Base-by-base conservation (phyloP, 2,113 vertebrate genomes). In the Heterocephalus glaber region DNA sequence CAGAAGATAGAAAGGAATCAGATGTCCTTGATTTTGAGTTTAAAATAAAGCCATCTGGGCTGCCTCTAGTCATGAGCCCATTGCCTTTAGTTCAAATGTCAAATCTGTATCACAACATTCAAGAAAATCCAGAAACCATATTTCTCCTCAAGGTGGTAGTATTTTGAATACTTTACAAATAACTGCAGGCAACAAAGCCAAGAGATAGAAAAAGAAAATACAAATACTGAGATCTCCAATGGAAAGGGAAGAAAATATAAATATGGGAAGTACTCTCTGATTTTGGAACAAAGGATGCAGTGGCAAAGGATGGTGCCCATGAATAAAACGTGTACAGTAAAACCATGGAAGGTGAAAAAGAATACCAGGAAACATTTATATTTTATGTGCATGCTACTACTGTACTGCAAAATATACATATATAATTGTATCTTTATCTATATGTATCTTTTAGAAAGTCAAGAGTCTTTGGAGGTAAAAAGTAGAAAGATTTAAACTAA, bases 401-500 rank as follows among this genome's bases (percentile, higher is more conserved):
- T 95, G 17, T 5, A n/a, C 74, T 49, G 44, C 65, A 61, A 95
- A 28, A 91, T n/a, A 16, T 66, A 68, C 19, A 68, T 20, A n/a
- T 68, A 26, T 17, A 66, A n/a, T 33, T 68, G 9, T n/a, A n/a
- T 44, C 22, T 74, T 47, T 17, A 49, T 76, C 10, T 74, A 76
- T 17, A 49, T 76, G 72, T 7, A 92, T 92, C 47, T 74, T 13
- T 95, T 90, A 82, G 88, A 92, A 95, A 94, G 68, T 0, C 1
- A n/a, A 89, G 84, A 96, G 49, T 91, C 94, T 96, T 91, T 72
- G 92, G 95, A 91, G 93, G 95, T 90, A 74, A 97, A 97, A 97
- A 95, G 85, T 89, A 76, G 84, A 89, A 92, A 98, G 76, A 91
- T 94, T 88, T 95, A 95, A 98, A 98, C 84, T 92, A 96, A 97